Conservation (phyloP, 35 echinoderm and acorn worm genomes). For the Apostichopus californicus region DNA sequence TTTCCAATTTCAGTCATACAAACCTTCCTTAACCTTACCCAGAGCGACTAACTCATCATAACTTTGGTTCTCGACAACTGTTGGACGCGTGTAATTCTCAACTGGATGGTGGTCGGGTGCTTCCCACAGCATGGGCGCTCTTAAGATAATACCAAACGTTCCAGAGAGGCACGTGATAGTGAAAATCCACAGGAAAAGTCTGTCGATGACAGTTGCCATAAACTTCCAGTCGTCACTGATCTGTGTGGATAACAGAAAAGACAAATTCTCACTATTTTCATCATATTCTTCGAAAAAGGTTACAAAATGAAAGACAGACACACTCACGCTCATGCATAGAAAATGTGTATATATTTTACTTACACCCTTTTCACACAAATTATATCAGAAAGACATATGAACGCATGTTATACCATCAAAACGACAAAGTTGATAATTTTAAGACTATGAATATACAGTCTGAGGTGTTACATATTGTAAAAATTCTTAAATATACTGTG, state of each 20-base stretch:
- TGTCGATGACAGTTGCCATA: conserved; percentile 93
- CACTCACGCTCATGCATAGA: no score
- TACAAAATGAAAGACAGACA: background rate
- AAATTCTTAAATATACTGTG: no score
- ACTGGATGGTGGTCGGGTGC: conserved; percentile 9
- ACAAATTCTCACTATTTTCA: no score
- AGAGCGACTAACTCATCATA: conserved; percentile 47
- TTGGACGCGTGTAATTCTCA: conserved; percentile 66
- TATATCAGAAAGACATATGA: no score
- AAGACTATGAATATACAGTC: no score
- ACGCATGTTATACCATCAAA: no score
- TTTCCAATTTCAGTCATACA: no score
- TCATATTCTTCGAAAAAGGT: no score
- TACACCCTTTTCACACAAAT: no score
- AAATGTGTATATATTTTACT: no score
- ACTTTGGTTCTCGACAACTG: conserved; percentile 29
- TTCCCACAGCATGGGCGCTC: conserved; percentile 93
- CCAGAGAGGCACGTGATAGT: conserved; percentile 78
- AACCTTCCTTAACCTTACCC: background rate
- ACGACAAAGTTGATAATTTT: no score
- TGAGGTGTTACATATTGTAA: no score
- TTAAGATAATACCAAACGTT: conserved; percentile 82
- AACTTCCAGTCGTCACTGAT: conserved; percentile 92
- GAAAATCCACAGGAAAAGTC: conserved; percentile 91
- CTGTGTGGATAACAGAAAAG: conserved; percentile 31